Evolutionary conservation across 2,113 vertebrate species (phyloP), one percentile per base, ranked within the genome.

Genomic region (Chunga burmeisteri): DNA sequence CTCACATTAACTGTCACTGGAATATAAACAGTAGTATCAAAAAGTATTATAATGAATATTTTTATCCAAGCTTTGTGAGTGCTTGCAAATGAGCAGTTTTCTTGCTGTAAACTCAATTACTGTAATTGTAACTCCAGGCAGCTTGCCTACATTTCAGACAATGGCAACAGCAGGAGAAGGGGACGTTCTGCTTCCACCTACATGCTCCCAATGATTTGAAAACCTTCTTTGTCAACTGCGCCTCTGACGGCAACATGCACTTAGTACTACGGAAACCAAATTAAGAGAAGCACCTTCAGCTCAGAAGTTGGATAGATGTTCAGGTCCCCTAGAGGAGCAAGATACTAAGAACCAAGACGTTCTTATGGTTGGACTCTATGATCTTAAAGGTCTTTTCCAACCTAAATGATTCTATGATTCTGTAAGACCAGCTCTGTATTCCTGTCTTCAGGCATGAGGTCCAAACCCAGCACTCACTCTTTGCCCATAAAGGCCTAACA

Each of bases 41-140:
- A 94, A 62, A 70, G 42, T 86, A 93, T 91, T 74, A 50, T 27
- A 34, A 92, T 30, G 16, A 96, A 96, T 92, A 84, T 96, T 84
- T 94, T 79, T 77, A 93, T 59, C n/a, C 42, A 87, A 83, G 70
- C 21, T 68, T 67, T 84, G 40, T 30, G 29, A 80, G 63, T n/a
- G 8, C 59, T 79, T 81, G 34, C n/a, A 78, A 96, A 81, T 6
- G 21, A 92, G 25, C 30, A 53, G 67, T 55, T 84, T 71, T 86
- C 70, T 85, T 90, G 78, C 19, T 68, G 32, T 61, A 53, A 86
- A 65, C 38, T 84, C 65, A 42, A 26, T 32, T 42, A n/a, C 61
- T 26, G 25, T 40, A 49, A 92, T 3, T 77, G 18, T 23, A 90
- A 18, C 40, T 80, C 26, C 20, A 19, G 42, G 46, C 42, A 36